These are phyloP conservation scores for Atta texana DNA, from an alignment of 1,140 invertebrate species.

Conservation along the genomic window DNA sequence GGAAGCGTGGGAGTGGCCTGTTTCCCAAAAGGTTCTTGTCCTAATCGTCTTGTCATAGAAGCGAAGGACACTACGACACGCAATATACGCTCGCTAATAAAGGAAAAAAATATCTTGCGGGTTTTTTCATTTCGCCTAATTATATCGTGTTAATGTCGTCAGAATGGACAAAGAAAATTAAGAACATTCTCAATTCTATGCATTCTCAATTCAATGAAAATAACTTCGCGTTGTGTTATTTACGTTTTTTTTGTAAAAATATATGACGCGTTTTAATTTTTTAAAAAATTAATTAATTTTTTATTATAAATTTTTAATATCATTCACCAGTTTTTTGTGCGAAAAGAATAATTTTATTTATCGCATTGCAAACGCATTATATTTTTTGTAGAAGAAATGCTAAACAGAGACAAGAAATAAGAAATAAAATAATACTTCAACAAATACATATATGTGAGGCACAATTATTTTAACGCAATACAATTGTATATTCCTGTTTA, in stretches of 20 bases:
- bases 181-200: no score
- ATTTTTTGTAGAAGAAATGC: background rate
- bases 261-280: background rate
- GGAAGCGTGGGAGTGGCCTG: conserved; percentile 61
- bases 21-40: conserved; percentile 38
- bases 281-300: background rate
- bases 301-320: background rate
- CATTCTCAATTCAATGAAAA: background rate
- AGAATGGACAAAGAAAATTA: background rate
- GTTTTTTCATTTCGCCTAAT: conserved; percentile 30
- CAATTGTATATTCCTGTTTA: background rate
- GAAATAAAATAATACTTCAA: background rate
- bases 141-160: background rate
- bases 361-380: background rate
- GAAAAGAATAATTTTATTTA: conserved; percentile 3
- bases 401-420: background rate
- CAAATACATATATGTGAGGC: background rate
- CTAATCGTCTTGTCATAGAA: conserved; percentile 19
- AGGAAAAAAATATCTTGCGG: conserved; percentile 13
- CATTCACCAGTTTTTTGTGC: no score
- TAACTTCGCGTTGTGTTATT: background rate
- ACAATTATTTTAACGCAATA: background rate
- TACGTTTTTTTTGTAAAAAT: background rate
- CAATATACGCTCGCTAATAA: conserved; percentile 18
- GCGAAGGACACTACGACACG: background rate